Evolutionary conservation across 2,888 invertebrate species (phyloP).

Genomic region (Hartigia nigra): DNA sequence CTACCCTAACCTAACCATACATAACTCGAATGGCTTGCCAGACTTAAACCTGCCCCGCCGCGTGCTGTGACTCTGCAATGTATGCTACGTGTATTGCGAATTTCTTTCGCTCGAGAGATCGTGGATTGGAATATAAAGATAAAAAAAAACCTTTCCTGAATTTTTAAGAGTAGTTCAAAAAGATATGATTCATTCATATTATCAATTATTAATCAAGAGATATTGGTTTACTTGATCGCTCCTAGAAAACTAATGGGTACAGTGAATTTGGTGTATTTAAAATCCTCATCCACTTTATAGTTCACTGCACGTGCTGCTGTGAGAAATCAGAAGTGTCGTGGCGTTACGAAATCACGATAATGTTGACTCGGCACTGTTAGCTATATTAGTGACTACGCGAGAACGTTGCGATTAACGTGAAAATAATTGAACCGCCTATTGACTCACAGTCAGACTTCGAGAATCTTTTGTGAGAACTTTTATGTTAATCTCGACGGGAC

Average conservation of each 20-base stretch:
- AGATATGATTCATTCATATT: not conserved
- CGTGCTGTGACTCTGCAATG: not conserved
- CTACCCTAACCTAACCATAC: not conserved
- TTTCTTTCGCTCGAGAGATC: not conserved
- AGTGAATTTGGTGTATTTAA: not conserved
- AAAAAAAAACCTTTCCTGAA: not conserved
- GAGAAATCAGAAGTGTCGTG: not conserved
- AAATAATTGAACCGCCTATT: not conserved
- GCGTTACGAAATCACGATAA: not conserved
- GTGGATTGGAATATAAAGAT: not conserved
- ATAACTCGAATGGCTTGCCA: not conserved
- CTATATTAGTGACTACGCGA: not conserved
- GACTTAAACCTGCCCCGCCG: not conserved
- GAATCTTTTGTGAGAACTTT: not conserved
- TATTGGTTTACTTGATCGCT: not conserved
- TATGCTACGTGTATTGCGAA: not conserved
- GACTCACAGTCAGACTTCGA: not conserved
- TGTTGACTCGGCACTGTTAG: not conserved
- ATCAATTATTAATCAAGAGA: not conserved
- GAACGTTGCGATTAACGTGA: not conserved
- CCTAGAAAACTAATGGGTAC: not conserved
- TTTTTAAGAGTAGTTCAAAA: not conserved
- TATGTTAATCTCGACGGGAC: not conserved
- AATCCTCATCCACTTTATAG: not conserved
- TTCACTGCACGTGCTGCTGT: not conserved